Base-by-base conservation (phyloP, 2,113 vertebrate genomes). In the Cynocephalus volans region DNA sequence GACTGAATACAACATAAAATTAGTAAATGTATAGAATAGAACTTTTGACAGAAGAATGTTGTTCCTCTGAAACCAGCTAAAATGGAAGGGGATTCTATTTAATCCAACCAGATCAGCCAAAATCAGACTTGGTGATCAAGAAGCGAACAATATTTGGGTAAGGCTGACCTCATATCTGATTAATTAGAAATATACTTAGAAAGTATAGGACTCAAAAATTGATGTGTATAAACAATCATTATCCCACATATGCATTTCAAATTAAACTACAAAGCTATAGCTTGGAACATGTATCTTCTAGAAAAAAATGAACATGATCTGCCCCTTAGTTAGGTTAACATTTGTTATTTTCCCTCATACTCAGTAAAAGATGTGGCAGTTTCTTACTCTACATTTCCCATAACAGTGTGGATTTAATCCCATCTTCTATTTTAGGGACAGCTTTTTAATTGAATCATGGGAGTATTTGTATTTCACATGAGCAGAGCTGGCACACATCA, bases 391-490 rank as follows among this genome's bases (percentile, higher is more conserved):
- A 60, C 8, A 41, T 82, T 95, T 56, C 12, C 17, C 24, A 13
- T 95, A 91, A 80, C 48, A 50, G 79, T 48, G 67, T 52, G 19
- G 7, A 54, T 97, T 97, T 72, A 91, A 95, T 95, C 83, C 72
- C 72, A 10, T 64, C 54, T 82, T 93, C 64, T 95, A 1, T 76
- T 96, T 94, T 85, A 56, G 77, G 45, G 54, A 6, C 60, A 75
- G 13, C 41, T 96, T 26, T 96, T 89, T 95, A 94, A 89, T 45
- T 80, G 90, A 90, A 96, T 79, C 85, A 45, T 52, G 77, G 77
- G 82, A 93, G 48, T 88, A 90, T 97, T 96, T 91, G 33, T 94
- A 69, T 96, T 97, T 96, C 85, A 89, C 75, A 84, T 23, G 28
- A 91, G 56, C 54, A 95, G 82, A 77, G 8, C 26, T 94, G 87